These are phyloP conservation scores for Sitta carolinensis DNA, from an alignment of 2,797 vertebrate species.

Conservation along the genomic window DNA sequence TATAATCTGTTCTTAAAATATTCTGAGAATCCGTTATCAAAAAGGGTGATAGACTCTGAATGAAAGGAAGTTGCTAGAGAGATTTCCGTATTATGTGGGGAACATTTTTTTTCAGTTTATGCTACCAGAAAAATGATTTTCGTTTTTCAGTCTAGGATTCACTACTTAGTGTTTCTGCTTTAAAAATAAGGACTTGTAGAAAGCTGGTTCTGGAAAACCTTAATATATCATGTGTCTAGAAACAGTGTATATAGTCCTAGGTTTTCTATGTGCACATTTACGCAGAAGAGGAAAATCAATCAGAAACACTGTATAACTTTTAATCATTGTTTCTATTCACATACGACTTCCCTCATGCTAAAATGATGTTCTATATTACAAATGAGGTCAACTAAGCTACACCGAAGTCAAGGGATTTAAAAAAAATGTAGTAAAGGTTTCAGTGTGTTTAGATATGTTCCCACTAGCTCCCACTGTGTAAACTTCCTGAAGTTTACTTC, in stretches of 20 bases:
- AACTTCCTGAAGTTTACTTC: background rate
- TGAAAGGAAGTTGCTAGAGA: background rate
- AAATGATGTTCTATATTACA: background rate
- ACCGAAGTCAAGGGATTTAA: background rate
- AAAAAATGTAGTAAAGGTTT: background rate
- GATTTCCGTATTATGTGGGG: background rate
- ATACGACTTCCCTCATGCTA: background rate
- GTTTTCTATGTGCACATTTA: background rate
- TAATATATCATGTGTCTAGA: background rate
- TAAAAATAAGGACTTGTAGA: background rate
- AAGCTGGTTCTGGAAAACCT: background rate
- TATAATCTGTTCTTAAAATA: constrained; percentile 37
- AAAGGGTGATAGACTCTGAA: background rate
- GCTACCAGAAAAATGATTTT: background rate
- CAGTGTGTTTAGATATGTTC: background rate
- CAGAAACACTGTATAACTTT: background rate
- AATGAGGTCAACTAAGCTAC: background rate
- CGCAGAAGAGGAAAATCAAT: background rate
- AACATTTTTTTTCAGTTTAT: background rate
- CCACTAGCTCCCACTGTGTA: background rate
- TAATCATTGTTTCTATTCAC: background rate
- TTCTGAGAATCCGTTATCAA: background rate
- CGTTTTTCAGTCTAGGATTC: background rate
- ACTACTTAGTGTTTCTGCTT: background rate
- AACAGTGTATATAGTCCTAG: background rate